phyloP scores from a whole-genome alignment of 2,797 vertebrate species.

The Heliangelus exortis region DNA sequence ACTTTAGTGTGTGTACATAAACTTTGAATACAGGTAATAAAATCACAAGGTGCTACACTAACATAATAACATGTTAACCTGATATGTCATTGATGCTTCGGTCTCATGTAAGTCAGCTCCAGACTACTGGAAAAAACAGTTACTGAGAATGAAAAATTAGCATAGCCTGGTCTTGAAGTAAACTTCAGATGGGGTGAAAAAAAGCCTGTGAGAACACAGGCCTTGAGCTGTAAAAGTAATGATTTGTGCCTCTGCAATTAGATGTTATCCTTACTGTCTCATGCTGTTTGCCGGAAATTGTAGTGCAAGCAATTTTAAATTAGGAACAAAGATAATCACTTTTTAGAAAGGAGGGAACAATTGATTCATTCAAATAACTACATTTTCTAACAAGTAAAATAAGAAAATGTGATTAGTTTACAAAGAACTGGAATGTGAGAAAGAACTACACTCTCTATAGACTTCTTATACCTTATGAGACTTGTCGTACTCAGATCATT shows the following conservation, averaged over 20 bases:
- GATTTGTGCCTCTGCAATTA: slow-evolving; percentile 19
- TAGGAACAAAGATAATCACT: not conserved
- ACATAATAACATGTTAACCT: not conserved
- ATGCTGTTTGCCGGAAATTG: not conserved
- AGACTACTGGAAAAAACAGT: not conserved
- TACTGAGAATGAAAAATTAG: not conserved
- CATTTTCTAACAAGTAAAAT: slow-evolving; percentile 2
- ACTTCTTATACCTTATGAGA: not conserved
- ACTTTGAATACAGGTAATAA: not conserved
- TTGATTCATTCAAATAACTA: slow-evolving; percentile 21
- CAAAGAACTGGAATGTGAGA: slow-evolving; percentile 20
- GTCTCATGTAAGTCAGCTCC: not conserved
- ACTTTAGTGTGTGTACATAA: not conserved
- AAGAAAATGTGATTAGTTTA: slow-evolving; percentile 16
- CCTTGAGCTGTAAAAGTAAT: not conserved
- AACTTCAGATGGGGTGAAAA: not conserved
- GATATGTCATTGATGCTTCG: not conserved
- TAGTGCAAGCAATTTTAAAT: slow-evolving; percentile 40
- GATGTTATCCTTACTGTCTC: not conserved
- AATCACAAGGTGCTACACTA: not conserved
- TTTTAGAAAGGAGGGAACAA: slow-evolving; percentile 19
- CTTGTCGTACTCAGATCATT: not conserved
- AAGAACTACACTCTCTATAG: not conserved
- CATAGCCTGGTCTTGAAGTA: not conserved
- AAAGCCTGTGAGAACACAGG: not conserved